Percentiles rank a stretch among this genome's conserved stretches.
Conservation (phyloP, 2,113 vertebrate species). For the Ammodytes marinus region DNA sequence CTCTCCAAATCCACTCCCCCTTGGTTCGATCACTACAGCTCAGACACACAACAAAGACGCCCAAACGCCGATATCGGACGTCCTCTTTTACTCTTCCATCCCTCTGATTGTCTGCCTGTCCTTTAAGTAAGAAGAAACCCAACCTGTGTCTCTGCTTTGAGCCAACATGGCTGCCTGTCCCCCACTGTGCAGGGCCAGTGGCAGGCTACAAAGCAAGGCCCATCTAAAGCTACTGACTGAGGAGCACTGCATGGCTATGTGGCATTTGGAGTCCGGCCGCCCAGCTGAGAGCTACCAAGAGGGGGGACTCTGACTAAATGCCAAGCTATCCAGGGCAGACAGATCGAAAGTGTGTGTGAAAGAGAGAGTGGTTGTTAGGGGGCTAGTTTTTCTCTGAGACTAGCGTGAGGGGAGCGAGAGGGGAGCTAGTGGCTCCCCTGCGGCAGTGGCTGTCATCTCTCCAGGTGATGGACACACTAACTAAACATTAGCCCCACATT, state of each 20-base stretch:
- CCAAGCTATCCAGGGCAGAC: conserved; percentile 79
- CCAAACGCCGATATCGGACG: conserved; percentile 77
- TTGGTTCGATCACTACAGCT: conserved; percentile 75
- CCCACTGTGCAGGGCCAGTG: conserved; percentile 72
- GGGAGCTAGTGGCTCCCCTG: conserved; percentile 71
- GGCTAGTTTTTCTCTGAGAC: conserved; percentile 72
- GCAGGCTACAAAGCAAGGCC: conserved; percentile 72
- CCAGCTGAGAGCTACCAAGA: conserved; percentile 85
- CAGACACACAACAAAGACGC: conserved; percentile 82
- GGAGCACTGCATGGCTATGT: conserved; percentile 68
- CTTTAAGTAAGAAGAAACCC: conserved; percentile 85
- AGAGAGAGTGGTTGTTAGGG: conserved; percentile 72
- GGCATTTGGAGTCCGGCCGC: conserved; percentile 86
- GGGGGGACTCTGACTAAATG: conserved; percentile 85
- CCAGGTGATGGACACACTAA: conserved; percentile 76
- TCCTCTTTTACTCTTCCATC: conserved; percentile 74
- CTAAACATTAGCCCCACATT: conserved; percentile 77
- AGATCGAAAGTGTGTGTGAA: conserved; percentile 65
- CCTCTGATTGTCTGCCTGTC: conserved; percentile 85
- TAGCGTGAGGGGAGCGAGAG: conserved; percentile 51
- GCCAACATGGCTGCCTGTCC: conserved; percentile 80
- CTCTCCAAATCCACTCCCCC: conserved; percentile 76
- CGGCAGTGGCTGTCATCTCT: conserved; percentile 80
- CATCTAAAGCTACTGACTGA: conserved; percentile 60
- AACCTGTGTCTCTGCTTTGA: conserved; percentile 85